phyloP scores from a whole-genome alignment of 2,113 vertebrate species.

The Falco punctatus region DNA sequence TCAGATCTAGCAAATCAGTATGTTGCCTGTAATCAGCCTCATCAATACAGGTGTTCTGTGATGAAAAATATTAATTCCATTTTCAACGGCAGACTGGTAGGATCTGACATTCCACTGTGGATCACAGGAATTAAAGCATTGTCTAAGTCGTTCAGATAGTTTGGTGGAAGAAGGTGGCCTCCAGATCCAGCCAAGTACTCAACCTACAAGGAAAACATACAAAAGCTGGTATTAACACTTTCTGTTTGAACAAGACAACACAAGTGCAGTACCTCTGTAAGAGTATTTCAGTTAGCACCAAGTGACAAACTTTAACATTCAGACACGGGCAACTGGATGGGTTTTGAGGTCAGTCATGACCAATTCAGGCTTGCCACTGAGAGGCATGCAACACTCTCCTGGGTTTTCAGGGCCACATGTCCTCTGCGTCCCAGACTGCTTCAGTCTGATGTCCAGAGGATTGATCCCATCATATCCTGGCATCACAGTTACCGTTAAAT shows the following conservation, averaged over 20 bases:
- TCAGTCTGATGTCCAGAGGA: background rate
- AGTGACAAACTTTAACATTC: background rate
- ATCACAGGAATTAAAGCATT: slow-evolving; percentile 91
- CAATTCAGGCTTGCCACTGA: background rate
- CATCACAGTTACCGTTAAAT: background rate
- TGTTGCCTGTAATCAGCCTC: background rate
- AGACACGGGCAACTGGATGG: background rate
- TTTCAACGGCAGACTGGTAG: slow-evolving; percentile 83
- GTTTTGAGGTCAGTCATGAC: background rate
- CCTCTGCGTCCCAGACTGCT: background rate
- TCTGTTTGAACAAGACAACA: fast-evolving
- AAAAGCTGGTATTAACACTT: background rate
- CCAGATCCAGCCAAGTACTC: slow-evolving; percentile 92
- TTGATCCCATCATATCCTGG: background rate
- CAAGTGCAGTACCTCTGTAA: background rate
- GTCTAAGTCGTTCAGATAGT: slow-evolving; percentile 92
- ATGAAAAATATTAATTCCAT: slow-evolving; percentile 94
- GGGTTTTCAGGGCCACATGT: background rate
- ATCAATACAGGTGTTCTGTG: slow-evolving; percentile 78
- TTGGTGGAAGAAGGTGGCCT: slow-evolving; percentile 87
- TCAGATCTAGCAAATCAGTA: slow-evolving; percentile 24
- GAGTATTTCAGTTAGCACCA: background rate
- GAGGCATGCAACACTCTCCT: background rate
- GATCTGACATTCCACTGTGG: slow-evolving; percentile 81
- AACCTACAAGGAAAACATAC: slow-evolving; percentile 75